Conservation (phyloP, 2,888 invertebrate genomes). For the Leuctra nigra region DNA sequence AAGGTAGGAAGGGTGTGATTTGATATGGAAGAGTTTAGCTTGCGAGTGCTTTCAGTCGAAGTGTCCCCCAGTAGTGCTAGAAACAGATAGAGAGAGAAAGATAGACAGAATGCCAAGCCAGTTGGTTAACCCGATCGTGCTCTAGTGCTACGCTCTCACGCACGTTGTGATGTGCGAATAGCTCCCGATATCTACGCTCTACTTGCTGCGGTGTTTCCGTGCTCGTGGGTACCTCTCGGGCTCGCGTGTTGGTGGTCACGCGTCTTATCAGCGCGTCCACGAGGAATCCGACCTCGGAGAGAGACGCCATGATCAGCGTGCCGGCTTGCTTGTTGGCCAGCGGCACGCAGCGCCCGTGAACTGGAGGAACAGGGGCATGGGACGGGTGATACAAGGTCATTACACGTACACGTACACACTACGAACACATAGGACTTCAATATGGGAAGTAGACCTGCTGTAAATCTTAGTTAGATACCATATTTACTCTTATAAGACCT, state of each 20-base stretch:
- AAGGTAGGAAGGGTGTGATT: too few species aligned
- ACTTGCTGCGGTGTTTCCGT: background rate
- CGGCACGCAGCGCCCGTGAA: conserved; percentile 18
- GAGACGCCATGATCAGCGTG: conserved; percentile 7
- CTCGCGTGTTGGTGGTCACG: background rate
- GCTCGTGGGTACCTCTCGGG: background rate
- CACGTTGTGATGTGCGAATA: conserved; percentile 9
- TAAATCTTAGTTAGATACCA: too few species aligned
- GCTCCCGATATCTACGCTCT: conserved; percentile 5
- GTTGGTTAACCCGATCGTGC: too few species aligned
- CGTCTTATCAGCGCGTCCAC: background rate
- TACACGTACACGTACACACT: too few species aligned
- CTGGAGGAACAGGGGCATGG: conserved; percentile 1
- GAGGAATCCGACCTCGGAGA: conserved; percentile 1
- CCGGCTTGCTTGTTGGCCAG: conserved; percentile 8
- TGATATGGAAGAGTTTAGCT: too few species aligned
- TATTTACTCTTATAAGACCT: too few species aligned
- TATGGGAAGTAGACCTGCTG: too few species aligned
- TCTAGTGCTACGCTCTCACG: background rate
- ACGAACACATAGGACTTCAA: too few species aligned
- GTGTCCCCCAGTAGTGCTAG: background rate
- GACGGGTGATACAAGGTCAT: too few species aligned
- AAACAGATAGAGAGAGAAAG: background rate
- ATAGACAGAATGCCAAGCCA: background rate
- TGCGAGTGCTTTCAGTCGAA: too few species aligned